phyloP scores from a whole-genome alignment of 2,113 vertebrate genomes.

The Prionailurus viverrinus region DNA sequence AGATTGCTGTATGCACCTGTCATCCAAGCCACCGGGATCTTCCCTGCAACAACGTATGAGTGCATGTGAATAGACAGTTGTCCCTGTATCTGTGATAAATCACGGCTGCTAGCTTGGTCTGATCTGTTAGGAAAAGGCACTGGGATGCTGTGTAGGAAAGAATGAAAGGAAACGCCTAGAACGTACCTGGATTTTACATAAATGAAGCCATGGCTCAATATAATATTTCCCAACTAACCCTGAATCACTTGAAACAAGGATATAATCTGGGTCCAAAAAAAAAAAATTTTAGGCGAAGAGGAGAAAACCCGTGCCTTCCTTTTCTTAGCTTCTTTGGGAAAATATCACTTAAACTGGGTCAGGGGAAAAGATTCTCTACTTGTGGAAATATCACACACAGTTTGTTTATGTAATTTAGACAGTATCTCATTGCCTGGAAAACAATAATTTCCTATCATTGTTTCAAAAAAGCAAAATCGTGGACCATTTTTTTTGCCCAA shows the following conservation, averaged over 20 bases:
- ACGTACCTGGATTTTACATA: not conserved
- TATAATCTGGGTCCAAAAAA: not conserved
- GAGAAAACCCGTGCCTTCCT: not conserved
- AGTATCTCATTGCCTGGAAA: not conserved
- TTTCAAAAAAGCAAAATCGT: constrained; percentile 16
- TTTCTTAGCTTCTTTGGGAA: not conserved
- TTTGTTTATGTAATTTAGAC: not conserved
- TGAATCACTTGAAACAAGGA: not conserved
- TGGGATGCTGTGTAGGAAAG: accelerated
- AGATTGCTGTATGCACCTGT: accelerated
- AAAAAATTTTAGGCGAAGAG: not conserved
- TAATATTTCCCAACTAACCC: not conserved
- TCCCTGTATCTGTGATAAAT: not conserved
- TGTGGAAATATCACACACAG: not conserved
- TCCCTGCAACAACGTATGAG: accelerated
- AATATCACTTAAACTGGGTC: not conserved
- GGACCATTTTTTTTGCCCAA: not conserved
- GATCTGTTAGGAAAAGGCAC: accelerated
- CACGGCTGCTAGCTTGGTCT: accelerated
- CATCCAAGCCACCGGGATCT: not conserved
- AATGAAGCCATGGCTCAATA: no score
- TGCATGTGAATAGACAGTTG: not conserved
- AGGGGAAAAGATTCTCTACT: not conserved
- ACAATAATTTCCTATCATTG: not conserved
- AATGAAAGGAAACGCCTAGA: accelerated